Evolutionary conservation across 2,888 invertebrate species (phyloP).

Genomic region (Agrypnus murinus): DNA sequence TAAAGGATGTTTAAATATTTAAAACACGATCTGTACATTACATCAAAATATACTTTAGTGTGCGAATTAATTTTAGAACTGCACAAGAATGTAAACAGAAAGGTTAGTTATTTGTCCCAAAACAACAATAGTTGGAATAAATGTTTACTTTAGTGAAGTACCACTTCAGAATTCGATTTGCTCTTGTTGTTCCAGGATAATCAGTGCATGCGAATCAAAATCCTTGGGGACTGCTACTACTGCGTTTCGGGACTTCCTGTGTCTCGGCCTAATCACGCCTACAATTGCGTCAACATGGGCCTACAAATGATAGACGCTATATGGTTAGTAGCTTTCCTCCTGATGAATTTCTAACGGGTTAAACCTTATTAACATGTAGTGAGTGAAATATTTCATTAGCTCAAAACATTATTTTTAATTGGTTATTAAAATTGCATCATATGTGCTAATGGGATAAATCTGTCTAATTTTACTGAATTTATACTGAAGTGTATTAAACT

Average conservation of each 20-base stretch:
- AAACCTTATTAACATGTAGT: slow-evolving; percentile 5
- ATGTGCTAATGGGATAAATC: no score
- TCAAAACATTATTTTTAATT: no score
- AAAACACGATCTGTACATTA: no score
- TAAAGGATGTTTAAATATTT: no score
- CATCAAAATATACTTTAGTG: no score
- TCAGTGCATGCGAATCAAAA: slow-evolving; percentile 96
- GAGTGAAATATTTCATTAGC: background rate
- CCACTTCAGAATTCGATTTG: slow-evolving; percentile 17
- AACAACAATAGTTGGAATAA: background rate
- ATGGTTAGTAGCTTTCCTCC: slow-evolving; percentile 74
- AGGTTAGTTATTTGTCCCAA: no score
- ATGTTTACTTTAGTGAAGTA: slow-evolving; percentile 6
- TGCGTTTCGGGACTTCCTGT: slow-evolving; percentile 95
- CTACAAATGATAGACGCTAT: slow-evolving; percentile 97
- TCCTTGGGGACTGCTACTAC: slow-evolving; percentile 96
- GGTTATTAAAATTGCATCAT: no score
- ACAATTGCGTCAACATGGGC: slow-evolving; percentile 97
- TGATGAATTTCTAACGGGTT: background rate
- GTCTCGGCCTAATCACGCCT: slow-evolving; percentile 94
- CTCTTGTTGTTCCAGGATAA: slow-evolving; percentile 81
- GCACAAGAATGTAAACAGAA: no score
- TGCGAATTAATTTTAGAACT: no score
- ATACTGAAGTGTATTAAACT: no score
- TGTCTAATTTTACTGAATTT: no score